Conservation (phyloP, 2,113 vertebrate genomes). For the Anoplopoma fimbria region DNA sequence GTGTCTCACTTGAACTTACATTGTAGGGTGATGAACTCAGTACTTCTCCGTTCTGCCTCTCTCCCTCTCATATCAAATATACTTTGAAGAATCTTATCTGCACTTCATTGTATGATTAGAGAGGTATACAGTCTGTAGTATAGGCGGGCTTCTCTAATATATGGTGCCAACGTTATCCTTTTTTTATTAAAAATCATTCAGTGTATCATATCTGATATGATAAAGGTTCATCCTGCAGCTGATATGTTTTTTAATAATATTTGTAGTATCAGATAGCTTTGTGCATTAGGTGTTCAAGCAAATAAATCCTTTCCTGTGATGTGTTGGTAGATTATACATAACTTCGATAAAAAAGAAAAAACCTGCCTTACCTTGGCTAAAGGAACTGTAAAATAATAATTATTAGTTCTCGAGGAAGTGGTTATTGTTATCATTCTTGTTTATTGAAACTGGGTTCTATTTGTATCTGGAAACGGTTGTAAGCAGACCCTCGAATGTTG, state of each 20-base stretch:
- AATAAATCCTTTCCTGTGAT: neutral
- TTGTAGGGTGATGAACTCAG: neutral
- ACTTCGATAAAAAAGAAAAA: neutral
- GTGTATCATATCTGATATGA: slow-evolving; percentile 17
- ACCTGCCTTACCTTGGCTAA: neutral
- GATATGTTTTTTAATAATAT: slow-evolving; percentile 32
- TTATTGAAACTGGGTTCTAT: neutral
- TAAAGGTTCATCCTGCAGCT: neutral
- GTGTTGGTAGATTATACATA: neutral
- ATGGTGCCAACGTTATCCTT: neutral
- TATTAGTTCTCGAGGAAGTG: neutral
- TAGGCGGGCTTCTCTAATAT: neutral
- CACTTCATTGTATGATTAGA: neutral
- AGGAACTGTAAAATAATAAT: neutral
- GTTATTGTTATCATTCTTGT: neutral
- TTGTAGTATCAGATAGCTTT: slow-evolving; percentile 34
- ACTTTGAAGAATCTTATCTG: slow-evolving; percentile 1
- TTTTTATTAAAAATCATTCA: slow-evolving; percentile 40
- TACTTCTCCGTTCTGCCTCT: neutral
- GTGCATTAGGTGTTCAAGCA: neutral
- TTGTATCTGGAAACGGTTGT: neutral
- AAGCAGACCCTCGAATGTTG: too few species aligned
- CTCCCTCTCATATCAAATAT: slow-evolving; percentile 3
- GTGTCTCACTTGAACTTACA: neutral
- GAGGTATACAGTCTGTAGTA: neutral